These are phyloP conservation scores for Drosophila saltans DNA, from an alignment of 1,140 invertebrate species.

Conservation along the genomic window DNA sequence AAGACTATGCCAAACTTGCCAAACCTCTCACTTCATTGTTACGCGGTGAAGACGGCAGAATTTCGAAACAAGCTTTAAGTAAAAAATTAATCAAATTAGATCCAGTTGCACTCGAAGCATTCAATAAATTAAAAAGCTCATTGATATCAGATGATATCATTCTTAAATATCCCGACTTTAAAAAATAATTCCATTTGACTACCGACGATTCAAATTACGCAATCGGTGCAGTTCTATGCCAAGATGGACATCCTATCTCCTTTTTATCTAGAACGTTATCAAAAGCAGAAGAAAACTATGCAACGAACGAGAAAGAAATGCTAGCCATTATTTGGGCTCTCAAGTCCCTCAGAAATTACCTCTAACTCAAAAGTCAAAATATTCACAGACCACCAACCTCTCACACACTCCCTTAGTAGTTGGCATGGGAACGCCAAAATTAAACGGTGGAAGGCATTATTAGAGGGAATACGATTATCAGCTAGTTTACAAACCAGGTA, in stretches of 20 bases:
- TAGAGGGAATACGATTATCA: slow-evolving; percentile 57
- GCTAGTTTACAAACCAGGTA: slow-evolving; percentile 56
- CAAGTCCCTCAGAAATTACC: slow-evolving; percentile 69
- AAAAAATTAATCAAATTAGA: not conserved
- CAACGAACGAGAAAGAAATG: slow-evolving; percentile 68
- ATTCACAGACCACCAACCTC: slow-evolving; percentile 46
- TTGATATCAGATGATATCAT: not conserved
- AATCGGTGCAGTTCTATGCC: not conserved
- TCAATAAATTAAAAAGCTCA: not conserved
- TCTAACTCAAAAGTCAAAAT: slow-evolving; percentile 63
- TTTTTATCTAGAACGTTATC: not conserved
- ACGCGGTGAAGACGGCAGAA: slow-evolving; percentile 5
- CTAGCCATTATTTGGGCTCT: slow-evolving; percentile 83
- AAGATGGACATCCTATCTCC: not conserved
- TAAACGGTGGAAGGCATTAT: not conserved
- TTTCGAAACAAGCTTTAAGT: not conserved
- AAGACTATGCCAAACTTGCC: not conserved
- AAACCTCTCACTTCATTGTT: slow-evolving; percentile 1
- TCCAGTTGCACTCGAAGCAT: not conserved
- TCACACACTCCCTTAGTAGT: slow-evolving; percentile 78
- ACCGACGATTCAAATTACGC: not conserved
- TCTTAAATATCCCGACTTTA: not conserved
- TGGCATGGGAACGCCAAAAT: slow-evolving; percentile 62
- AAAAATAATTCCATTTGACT: slow-evolving; percentile 3
- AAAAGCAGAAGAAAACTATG: slow-evolving; percentile 51